phyloP scores from a whole-genome alignment of 2,113 vertebrate species.

The Alligator sinensis region DNA sequence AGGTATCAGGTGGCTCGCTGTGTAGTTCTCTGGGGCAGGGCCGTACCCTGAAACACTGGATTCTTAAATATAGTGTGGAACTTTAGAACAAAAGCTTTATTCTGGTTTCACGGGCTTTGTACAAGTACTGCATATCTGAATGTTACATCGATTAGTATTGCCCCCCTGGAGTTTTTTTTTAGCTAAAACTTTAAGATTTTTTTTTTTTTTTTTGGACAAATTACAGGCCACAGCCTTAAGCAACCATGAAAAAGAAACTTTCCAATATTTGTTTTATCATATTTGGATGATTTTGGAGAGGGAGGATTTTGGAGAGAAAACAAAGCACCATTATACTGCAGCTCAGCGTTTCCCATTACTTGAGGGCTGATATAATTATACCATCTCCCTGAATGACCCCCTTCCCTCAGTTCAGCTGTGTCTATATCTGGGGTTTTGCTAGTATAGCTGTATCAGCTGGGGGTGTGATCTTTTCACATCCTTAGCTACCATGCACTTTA shows the following conservation, averaged over 20 bases:
- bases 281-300: not conserved
- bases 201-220: not conserved
- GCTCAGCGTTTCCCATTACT: not conserved
- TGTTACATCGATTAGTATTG: not conserved
- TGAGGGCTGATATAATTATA: no score
- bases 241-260: not conserved
- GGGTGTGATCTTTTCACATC: no score
- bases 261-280: not conserved
- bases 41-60: not conserved
- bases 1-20: not conserved
- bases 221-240: not conserved
- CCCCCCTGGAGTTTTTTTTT: not conserved
- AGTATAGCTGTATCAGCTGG: no score
- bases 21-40: not conserved
- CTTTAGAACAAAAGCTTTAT: not conserved
- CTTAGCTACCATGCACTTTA: no score
- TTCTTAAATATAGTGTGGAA: not conserved
- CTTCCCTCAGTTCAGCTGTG: no score
- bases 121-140: not conserved
- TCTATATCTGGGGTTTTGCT: no score
- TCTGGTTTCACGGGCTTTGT: rapidly evolving
- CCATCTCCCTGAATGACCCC: no score
- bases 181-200: not conserved
- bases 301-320: not conserved
- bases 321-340: not conserved